phyloP scores from a whole-genome alignment of 2,888 invertebrate genomes.

The Ennomos fuscantarius region DNA sequence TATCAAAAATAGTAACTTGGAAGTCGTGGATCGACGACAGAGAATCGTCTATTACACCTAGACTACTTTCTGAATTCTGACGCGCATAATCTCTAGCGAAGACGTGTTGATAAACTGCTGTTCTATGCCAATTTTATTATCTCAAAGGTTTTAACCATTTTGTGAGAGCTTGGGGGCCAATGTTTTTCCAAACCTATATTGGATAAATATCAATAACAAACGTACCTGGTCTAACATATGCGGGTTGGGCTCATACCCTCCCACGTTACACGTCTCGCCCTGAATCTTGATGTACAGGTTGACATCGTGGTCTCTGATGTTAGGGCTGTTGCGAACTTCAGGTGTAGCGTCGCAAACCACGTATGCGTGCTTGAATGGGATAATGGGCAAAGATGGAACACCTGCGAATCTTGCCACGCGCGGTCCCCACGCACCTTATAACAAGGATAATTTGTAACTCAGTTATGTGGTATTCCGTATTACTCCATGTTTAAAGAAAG shows the following conservation, averaged over 20 bases:
- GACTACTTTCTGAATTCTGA: too few species aligned
- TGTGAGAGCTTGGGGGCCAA: too few species aligned
- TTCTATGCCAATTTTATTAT: too few species aligned
- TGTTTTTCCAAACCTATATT: too few species aligned
- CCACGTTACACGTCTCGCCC: slow-evolving; percentile 92
- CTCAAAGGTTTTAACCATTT: too few species aligned
- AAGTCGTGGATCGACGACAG: too few species aligned
- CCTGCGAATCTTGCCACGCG: slow-evolving; percentile 89
- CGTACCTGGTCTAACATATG: slow-evolving; percentile 90
- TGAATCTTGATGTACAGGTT: slow-evolving; percentile 93
- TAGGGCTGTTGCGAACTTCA: slow-evolving; percentile 90
- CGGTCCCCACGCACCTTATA: slow-evolving; percentile 90
- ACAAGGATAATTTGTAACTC: not conserved
- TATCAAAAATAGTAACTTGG: too few species aligned
- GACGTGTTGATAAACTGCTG: too few species aligned
- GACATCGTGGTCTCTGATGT: slow-evolving; percentile 94
- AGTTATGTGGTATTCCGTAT: too few species aligned
- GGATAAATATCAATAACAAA: not conserved
- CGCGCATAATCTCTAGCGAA: too few species aligned
- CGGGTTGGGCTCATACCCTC: slow-evolving; percentile 95
- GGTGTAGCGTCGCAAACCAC: slow-evolving; percentile 92
- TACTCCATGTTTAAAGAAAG: too few species aligned
- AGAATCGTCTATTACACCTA: too few species aligned
- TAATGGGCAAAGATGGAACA: slow-evolving; percentile 88
- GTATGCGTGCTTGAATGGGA: slow-evolving; percentile 95